Percentiles rank a stretch among this genome's conserved stretches.
Conservation (phyloP, 2,888 invertebrate species). For the Pachydiplax longipennis region DNA sequence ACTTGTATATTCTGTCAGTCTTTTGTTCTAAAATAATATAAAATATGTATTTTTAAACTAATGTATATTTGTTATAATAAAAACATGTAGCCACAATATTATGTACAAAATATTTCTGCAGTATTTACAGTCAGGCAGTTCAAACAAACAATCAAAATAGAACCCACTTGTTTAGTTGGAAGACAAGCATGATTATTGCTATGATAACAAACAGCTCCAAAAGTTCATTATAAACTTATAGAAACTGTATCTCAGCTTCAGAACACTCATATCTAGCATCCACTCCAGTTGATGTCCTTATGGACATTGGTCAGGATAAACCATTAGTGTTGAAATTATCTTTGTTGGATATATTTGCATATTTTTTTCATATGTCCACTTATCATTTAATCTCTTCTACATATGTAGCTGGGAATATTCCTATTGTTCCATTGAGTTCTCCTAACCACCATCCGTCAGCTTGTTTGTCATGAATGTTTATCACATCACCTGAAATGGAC, state of each 20-base stretch:
- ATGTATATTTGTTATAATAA: conserved; percentile 17
- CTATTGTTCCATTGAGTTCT: conserved; percentile 82
- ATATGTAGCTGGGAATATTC: conserved; percentile 94
- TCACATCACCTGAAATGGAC: conserved; percentile 76
- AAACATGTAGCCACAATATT: neutral
- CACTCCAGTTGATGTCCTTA: neutral
- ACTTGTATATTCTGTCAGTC: neutral
- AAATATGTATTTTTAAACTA: neutral
- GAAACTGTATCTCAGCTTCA: neutral
- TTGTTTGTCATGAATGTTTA: conserved; percentile 88
- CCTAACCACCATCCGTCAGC: conserved; percentile 96
- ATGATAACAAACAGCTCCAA: neutral
- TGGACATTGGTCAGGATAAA: neutral
- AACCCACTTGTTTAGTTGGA: neutral
- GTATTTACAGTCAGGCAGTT: conserved; percentile 2
- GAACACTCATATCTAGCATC: neutral
- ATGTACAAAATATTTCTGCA: conserved; percentile 8
- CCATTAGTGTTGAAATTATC: neutral
- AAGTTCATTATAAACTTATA: neutral
- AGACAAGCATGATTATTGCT: neutral
- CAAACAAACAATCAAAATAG: neutral
- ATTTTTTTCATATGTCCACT: neutral
- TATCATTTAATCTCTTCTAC: conserved; percentile 76
- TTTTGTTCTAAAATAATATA: neutral
- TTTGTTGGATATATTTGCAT: neutral